These are phyloP conservation scores for Platynereis dumerilii DNA, from an alignment of 2,888 invertebrate genomes.

Conservation along the genomic window DNA sequence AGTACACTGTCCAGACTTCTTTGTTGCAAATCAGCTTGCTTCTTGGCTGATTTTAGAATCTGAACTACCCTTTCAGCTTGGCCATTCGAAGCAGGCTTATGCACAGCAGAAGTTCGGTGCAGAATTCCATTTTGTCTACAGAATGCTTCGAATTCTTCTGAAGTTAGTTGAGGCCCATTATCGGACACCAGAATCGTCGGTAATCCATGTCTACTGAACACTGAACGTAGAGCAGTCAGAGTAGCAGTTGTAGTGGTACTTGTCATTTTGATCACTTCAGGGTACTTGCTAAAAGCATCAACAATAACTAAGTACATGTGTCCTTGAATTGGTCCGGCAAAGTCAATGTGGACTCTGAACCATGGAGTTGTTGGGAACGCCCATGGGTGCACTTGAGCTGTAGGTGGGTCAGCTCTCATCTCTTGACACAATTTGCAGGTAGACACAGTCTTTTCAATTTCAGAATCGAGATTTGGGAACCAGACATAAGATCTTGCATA, in stretches of 20 bases:
- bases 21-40: too few species aligned
- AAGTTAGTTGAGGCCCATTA: slow-evolving; percentile 38
- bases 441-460: slow-evolving; percentile 9
- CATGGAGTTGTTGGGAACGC: slow-evolving; percentile 41
- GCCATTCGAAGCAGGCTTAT: too few species aligned
- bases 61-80: too few species aligned
- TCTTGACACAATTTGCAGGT: slow-evolving; percentile 26
- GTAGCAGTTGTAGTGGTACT: slow-evolving; percentile 35
- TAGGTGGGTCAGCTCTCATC: slow-evolving; percentile 25
- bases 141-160: slow-evolving; percentile 37
- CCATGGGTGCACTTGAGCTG: slow-evolving; percentile 42
- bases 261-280: slow-evolving; percentile 37
- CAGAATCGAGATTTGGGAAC: slow-evolving; percentile 22
- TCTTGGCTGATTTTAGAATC: too few species aligned
- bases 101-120: too few species aligned
- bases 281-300: slow-evolving; percentile 42
- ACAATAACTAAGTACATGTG: slow-evolving; percentile 33
- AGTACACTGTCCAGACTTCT: too few species aligned
- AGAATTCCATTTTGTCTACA: too few species aligned
- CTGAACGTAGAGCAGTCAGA: slow-evolving; percentile 31
- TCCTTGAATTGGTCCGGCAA: too few species aligned
- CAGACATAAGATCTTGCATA: slow-evolving; percentile 7
- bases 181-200: slow-evolving; percentile 39
- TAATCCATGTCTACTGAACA: slow-evolving; percentile 37
- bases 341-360: slow-evolving; percentile 35